These are phyloP conservation scores for Rugalucina vietnamica DNA, from an alignment of 2,888 invertebrate species.

Conservation along the genomic window DNA sequence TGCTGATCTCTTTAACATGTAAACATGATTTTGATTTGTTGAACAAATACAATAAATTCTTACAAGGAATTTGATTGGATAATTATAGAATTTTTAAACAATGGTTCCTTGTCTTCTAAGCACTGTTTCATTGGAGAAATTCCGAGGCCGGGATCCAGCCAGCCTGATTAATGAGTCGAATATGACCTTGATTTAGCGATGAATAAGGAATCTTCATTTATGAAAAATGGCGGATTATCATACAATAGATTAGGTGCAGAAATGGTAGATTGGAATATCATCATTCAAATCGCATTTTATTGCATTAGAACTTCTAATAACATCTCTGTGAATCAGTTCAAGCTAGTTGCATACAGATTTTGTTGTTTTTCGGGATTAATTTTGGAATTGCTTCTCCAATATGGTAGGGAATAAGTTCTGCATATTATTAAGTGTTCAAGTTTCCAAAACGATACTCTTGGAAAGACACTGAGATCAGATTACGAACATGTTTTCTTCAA, in stretches of 20 bases:
- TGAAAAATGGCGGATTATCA: slow-evolving; percentile 11
- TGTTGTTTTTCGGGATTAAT: neutral
- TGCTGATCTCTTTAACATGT: neutral
- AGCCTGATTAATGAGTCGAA: neutral
- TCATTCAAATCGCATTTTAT: neutral
- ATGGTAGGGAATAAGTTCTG: neutral
- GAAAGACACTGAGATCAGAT: neutral
- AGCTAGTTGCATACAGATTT: too few species aligned
- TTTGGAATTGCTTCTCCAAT: neutral
- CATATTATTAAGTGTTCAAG: neutral
- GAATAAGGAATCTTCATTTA: slow-evolving; percentile 11
- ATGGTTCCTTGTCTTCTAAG: neutral
- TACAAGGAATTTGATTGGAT: slow-evolving; percentile 5
- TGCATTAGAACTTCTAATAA: too few species aligned
- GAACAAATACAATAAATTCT: slow-evolving; percentile 7
- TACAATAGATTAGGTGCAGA: neutral
- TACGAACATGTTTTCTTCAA: neutral
- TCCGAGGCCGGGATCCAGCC: neutral
- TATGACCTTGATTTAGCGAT: slow-evolving; percentile 8
- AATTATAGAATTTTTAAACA: neutral
- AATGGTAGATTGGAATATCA: neutral
- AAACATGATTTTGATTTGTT: slow-evolving; percentile 10
- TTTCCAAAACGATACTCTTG: neutral
- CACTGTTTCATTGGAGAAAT: neutral
- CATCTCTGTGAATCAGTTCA: too few species aligned